Base-by-base conservation (phyloP, 2,113 vertebrate species). In the Tragelaphus imberbis region DNA sequence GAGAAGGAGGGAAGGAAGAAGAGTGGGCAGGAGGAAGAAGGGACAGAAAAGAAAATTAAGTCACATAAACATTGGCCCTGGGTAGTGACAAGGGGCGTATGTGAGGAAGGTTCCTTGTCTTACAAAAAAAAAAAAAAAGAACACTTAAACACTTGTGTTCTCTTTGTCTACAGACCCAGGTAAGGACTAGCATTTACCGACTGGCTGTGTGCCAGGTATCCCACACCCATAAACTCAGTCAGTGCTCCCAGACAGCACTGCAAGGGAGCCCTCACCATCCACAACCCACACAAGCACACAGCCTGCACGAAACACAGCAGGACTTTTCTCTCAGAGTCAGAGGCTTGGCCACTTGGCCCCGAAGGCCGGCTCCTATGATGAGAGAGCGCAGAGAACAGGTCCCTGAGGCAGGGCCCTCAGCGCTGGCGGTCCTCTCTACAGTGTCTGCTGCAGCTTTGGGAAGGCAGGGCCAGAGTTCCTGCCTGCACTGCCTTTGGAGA, bases 401-500 rank as follows among this genome's bases (percentile, higher is more conserved):
- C 28, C 12, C 14, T 11, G 5, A 1, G 5, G 68, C 9, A 8
- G 0, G 7, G n/a, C 82, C 28, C 14, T 10, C 12, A 8, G 14
- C 0, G 5, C 8, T 58, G 16, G 81, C 3, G n/a, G 15, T 16
- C 40, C 21, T 25, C 19, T 0, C 49, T 15, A 6, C 53, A 25
- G 30, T 17, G 53, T 21, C 33, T 68, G 55, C 65, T 21, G 3
- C 1, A 23, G 27, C 47, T 55, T 33, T 21, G 40, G 4, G 49
- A 79, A 63, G 8, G 11, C 7, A 27, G 36, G 28, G 40, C 36
- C 58, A 90, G 77, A 68, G 33, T 14, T 23, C 53, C 81, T 16
- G 2, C 3, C 71, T 30, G 21, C 33, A 30, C n/a, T 49, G 59
- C 19, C 30, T 88, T 30, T 61, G 59, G 55, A 49, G 55, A 68